Base-by-base conservation (phyloP, 2,113 vertebrate genomes). In the Ameiurus melas region DNA sequence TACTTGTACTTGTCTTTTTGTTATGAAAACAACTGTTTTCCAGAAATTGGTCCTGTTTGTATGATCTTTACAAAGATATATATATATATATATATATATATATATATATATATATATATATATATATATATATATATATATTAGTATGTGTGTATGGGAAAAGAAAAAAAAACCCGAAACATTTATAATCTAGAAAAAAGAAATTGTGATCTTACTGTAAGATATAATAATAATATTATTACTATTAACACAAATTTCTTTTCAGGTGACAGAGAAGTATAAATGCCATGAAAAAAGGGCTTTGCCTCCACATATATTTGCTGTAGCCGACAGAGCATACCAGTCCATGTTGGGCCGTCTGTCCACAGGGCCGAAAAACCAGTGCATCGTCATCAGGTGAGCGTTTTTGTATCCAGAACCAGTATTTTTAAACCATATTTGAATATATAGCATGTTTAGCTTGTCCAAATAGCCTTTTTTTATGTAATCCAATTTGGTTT, bases 331-430 rank as follows among this genome's bases (percentile, higher is more conserved):
- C 90, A 53, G 93, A 58, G 93, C 95, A 4, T 96, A 95, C 83
- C 91, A 92, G 19, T 92, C 93, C 47, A 94, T 95, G 93, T 79
- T 94, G 84, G 93, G 94, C 12, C 82, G 73, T 1, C 36, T 93
- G 33, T 87, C 90, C 1, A 88, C 89, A 0, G 86, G 89, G 57
- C 89, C 92, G 16, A 89, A 9, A 47, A 95, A 89, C 90, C 95
- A 95, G 83, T 94, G 95, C 27, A 92, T 96, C 0, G 95, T 95
- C 1, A 95, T 96, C 88, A 96, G 95, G 95, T 95, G 85, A 92
- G 91, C 47, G 14, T 55, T 16, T 33, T 30, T 22, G 22, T 39
- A 7, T 73, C 16, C 19, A 43, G 30, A 64, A 60, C 36, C 47
- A 51, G 9, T 30, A 3, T 60, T 64, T 14, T 80, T 16, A 75